Percentiles rank a stretch among this genome's conserved stretches.
phyloP scores from a whole-genome alignment of 1,140 invertebrate genomes.

The Lordiphosa mommai region DNA sequence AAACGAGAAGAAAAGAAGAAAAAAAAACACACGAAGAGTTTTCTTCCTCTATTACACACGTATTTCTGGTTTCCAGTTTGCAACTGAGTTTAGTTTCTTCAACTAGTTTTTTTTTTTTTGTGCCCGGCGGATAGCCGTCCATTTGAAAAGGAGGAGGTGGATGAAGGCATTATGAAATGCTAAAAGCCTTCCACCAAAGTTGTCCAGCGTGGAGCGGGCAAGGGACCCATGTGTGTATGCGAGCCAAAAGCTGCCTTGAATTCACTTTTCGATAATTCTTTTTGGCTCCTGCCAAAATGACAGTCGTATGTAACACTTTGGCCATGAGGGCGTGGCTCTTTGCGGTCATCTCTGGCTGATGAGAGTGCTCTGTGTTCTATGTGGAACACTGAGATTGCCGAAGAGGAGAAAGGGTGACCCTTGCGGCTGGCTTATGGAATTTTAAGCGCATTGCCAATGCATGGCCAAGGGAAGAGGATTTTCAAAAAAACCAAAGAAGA shows the following conservation, averaged over 20 bases:
- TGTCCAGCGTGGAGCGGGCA: constrained; percentile 27
- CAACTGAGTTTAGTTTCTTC: constrained; percentile 38
- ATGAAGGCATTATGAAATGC: constrained; percentile 43
- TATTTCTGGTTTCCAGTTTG: constrained; percentile 25
- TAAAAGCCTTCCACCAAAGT: constrained; percentile 52
- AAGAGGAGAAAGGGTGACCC: constrained; percentile 15
- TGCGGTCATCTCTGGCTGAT: constrained; percentile 21
- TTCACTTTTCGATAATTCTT: constrained; percentile 75
- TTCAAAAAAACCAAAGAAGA: not conserved
- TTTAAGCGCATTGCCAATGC: constrained; percentile 49
- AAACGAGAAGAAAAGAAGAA: constrained; percentile 10
- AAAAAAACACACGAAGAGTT: constrained; percentile 11
- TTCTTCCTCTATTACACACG: constrained; percentile 42
- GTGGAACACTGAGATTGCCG: not conserved
- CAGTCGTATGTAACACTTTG: constrained; percentile 29
- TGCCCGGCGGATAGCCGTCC: constrained; percentile 9
- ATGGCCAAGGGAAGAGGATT: constrained; percentile 16
- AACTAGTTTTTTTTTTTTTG: constrained; percentile 16
- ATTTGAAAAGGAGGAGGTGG: no score
- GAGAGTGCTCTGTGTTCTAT: not conserved
- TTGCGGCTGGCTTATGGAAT: constrained; percentile 62
- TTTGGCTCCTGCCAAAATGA: constrained; percentile 35
- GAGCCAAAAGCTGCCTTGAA: constrained; percentile 49
- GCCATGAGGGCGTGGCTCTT: constrained; percentile 31
- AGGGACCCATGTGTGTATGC: not conserved